A percentile compares a stretch with the other conserved stretches of the same genome.
phyloP scores from a whole-genome alignment of 2,888 invertebrate species.

The Netelia virgata region DNA sequence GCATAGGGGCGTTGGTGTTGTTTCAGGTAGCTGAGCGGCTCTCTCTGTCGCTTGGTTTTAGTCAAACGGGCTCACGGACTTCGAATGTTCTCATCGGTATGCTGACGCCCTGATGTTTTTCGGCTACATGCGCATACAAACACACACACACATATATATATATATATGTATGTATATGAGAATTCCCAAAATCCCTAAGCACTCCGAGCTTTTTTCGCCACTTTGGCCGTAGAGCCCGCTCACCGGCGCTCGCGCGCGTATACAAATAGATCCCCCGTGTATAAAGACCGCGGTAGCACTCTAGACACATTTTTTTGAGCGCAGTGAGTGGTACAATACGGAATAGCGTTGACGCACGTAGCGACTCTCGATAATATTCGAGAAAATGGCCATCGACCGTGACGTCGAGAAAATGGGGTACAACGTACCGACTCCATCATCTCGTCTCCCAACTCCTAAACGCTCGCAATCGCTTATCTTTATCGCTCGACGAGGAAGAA shows the following conservation, averaged over 20 bases:
- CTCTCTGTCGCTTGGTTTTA: no score
- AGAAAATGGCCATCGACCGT: background rate
- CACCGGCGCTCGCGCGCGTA: conserved; percentile 18
- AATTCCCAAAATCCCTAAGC: conserved; percentile 69
- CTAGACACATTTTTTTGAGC: conserved; percentile 14
- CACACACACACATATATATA: no score
- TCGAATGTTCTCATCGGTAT: background rate
- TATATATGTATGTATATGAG: conserved; percentile 1
- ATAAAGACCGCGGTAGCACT: conserved; percentile 10
- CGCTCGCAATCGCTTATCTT: background rate
- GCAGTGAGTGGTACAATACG: conserved; percentile 1
- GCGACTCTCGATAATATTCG: background rate
- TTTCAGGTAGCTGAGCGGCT: no score
- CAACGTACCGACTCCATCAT: background rate
- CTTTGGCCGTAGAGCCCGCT: conserved; percentile 2
- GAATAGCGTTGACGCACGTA: conserved; percentile 11
- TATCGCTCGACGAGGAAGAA: background rate
- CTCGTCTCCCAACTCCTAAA: background rate
- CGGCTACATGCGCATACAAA: no score
- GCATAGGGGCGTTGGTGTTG: no score
- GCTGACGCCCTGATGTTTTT: background rate
- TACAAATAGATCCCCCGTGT: conserved; percentile 56
- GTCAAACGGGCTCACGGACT: background rate
- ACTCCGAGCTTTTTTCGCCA: conserved; percentile 58
- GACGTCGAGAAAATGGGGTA: conserved; percentile 42